A percentile compares a stretch with the other conserved stretches of the same genome.
These are phyloP conservation scores for Hemaris fuciformis DNA, from an alignment of 2,888 invertebrate species.

Conservation along the genomic window DNA sequence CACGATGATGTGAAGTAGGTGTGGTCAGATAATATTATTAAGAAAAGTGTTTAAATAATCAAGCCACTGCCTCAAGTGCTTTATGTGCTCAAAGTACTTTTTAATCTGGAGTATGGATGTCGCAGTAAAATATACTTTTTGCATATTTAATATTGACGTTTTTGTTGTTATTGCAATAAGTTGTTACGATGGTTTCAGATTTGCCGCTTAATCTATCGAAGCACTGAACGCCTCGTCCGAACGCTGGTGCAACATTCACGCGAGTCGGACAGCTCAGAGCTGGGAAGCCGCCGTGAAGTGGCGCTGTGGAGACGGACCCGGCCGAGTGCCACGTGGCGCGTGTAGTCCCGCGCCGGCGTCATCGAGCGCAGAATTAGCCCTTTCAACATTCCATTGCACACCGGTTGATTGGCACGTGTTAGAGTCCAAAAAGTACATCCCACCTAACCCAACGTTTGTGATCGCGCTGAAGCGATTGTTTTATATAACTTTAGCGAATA, in stretches of 20 bases:
- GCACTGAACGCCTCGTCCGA: conserved; percentile 77
- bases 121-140: no score
- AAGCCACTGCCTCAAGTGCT: no score
- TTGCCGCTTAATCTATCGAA: conserved; percentile 94
- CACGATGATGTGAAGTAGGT: no score
- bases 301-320: neutral
- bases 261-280: neutral
- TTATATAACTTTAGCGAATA: conserved; percentile 50
- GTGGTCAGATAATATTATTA: no score
- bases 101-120: no score
- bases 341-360: neutral
- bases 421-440: conserved; percentile 70
- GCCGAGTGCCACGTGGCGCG: neutral
- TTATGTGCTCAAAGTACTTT: no score
- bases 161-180: no score
- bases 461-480: conserved; percentile 50
- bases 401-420: conserved; percentile 58
- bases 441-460: conserved; percentile 64
- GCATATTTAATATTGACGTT: no score
- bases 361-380: conserved; percentile 27
- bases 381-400: conserved; percentile 70
- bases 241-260: conserved; percentile 29
- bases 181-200: conserved; percentile 82
- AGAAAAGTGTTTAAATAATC: no score
- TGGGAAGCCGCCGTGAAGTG: neutral